Evolutionary conservation across 2,888 invertebrate species (phyloP).

Genomic region (Alviniconcha strummeri): DNA sequence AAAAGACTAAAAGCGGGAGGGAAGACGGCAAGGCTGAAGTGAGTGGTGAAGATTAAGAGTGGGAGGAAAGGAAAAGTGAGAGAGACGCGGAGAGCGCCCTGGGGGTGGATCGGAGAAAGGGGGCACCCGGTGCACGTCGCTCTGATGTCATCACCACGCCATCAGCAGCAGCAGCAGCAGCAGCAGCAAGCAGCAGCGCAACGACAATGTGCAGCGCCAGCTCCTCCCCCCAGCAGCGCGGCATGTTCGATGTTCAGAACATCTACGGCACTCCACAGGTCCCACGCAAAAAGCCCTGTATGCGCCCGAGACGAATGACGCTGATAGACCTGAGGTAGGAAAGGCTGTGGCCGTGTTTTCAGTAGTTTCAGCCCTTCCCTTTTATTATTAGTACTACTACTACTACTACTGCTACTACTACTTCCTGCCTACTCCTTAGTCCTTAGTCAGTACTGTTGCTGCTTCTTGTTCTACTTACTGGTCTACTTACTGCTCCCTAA

Average conservation of each 20-base stretch:
- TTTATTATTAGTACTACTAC: background rate
- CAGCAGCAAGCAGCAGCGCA: background rate
- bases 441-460: background rate
- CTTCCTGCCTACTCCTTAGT: too few species aligned
- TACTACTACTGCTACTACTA: background rate
- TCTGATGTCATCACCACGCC: constrained; percentile 3
- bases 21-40: background rate
- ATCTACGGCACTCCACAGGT: constrained; percentile 66
- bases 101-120: background rate
- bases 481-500: too few species aligned
- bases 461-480: background rate
- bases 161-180: background rate
- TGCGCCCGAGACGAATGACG: constrained; percentile 59
- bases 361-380: background rate
- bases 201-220: constrained; percentile 28
- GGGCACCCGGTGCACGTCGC: background rate
- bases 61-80: too few species aligned
- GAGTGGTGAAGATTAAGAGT: background rate
- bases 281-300: constrained; percentile 53
- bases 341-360: background rate
- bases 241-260: constrained; percentile 66
- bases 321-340: constrained; percentile 65
- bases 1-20: background rate
- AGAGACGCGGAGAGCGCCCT: too few species aligned
- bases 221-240: background rate